Evolutionary conservation across 2,888 invertebrate genomes (phyloP).

Genomic region (Melinopterus prodromus): DNA sequence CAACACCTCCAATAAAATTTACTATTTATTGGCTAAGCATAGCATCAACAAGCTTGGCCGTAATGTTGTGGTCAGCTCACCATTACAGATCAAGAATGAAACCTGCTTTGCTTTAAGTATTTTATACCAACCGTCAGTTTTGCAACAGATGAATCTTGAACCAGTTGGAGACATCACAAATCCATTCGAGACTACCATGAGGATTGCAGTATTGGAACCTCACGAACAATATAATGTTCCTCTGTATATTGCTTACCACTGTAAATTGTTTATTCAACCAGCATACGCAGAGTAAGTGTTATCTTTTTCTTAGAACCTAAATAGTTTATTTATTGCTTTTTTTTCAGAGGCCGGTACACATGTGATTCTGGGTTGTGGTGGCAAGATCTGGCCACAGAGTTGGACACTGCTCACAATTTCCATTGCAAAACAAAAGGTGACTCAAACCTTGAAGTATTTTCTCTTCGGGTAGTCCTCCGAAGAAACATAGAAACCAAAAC

Average conservation of each 20-base stretch:
- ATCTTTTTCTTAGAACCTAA: background rate
- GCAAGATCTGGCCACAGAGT: slow-evolving; percentile 76
- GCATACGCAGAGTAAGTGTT: slow-evolving; percentile 74
- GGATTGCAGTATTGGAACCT: slow-evolving; percentile 76
- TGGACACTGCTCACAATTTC: slow-evolving; percentile 72
- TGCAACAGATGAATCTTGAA: slow-evolving; percentile 71
- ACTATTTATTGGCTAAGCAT: slow-evolving; percentile 75
- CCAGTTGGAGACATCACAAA: slow-evolving; percentile 74
- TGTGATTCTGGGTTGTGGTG: slow-evolving; percentile 81
- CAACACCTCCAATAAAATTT: slow-evolving; percentile 62
- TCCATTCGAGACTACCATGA: slow-evolving; percentile 78
- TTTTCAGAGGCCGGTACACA: slow-evolving; percentile 71
- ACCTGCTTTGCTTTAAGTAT: slow-evolving; percentile 79
- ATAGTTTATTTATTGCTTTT: background rate
- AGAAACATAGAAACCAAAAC: slow-evolving; percentile 52
- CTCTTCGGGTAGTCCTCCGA: slow-evolving; percentile 66
- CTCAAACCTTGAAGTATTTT: slow-evolving; percentile 69
- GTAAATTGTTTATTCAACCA: slow-evolving; percentile 77
- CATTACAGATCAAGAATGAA: slow-evolving; percentile 79
- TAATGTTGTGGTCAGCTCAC: slow-evolving; percentile 74
- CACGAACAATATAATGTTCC: slow-evolving; percentile 80
- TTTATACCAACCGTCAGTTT: slow-evolving; percentile 75
- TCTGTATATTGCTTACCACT: slow-evolving; percentile 81
- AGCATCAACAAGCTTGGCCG: slow-evolving; percentile 65
- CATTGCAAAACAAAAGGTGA: slow-evolving; percentile 72